Percentiles rank a stretch among this genome's conserved stretches.
phyloP scores from a whole-genome alignment of 1,140 invertebrate genomes.

The Tetramorium simillimum region DNA sequence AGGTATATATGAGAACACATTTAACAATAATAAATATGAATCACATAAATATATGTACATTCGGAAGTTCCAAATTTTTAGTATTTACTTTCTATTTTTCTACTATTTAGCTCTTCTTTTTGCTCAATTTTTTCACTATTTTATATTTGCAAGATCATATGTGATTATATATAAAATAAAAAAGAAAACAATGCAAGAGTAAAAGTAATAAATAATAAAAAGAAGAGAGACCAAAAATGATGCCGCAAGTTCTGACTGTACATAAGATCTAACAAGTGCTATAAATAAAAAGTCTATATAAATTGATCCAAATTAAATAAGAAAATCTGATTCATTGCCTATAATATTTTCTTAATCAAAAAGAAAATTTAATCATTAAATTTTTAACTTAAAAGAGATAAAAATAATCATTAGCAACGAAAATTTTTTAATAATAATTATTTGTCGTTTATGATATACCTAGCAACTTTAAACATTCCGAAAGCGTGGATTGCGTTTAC shows the following conservation, averaged over 20 bases:
- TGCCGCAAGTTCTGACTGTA: neutral
- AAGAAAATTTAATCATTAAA: neutral
- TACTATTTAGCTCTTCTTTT: neutral
- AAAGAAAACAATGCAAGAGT: neutral
- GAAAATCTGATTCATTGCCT: neutral
- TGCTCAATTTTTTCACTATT: neutral
- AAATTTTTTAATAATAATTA: neutral
- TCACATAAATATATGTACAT: neutral
- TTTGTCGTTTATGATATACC: constrained; percentile 2
- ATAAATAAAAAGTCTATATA: neutral
- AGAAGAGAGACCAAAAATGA: neutral
- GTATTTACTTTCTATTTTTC: neutral
- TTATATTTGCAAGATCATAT: neutral
- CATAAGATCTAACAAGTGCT: neutral
- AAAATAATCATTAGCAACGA: neutral
- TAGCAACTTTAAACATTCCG: constrained; percentile 34
- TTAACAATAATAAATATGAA: neutral
- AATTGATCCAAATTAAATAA: neutral
- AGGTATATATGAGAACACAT: neutral
- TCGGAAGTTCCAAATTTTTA: no score
- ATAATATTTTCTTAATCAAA: neutral
- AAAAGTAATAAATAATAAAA: neutral
- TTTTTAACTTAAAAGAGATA: neutral
- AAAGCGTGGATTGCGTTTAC: constrained; percentile 6
- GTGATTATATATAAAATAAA: neutral